phyloP scores from a whole-genome alignment of 2,797 vertebrate genomes.

The Cuniculus paca region DNA sequence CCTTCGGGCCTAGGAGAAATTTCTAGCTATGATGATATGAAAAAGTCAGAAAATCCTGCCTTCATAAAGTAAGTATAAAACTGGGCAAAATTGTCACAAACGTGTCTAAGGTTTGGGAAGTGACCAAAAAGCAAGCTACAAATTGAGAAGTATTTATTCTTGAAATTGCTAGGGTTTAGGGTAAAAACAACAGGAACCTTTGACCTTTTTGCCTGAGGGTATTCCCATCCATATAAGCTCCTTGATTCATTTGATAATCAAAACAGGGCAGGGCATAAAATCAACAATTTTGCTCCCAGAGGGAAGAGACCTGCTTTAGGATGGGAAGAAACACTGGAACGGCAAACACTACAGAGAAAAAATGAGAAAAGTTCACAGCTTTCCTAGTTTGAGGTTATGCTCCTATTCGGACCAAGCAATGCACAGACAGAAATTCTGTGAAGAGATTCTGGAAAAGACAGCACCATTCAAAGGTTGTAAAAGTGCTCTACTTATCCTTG shows the following conservation, averaged over 20 bases:
- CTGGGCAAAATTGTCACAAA: constrained; percentile 10
- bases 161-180: neutral
- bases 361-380: constrained; percentile 17
- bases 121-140: constrained; percentile 19
- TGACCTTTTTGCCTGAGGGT: neutral
- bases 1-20: neutral
- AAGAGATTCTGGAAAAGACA: neutral
- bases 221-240: neutral
- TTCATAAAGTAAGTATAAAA: neutral
- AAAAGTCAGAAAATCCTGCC: constrained; percentile 3
- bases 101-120: constrained; percentile 7
- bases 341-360: neutral
- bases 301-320: neutral
- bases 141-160: constrained; percentile 41
- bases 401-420: neutral
- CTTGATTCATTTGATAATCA: neutral
- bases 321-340: neutral
- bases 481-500: neutral
- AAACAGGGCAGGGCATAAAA: neutral
- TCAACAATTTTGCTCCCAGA: neutral
- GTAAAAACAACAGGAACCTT: neutral
- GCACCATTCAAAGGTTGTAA: neutral
- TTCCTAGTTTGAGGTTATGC: neutral
- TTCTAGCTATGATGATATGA: neutral
- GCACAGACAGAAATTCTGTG: constrained; percentile 1